Conservation (phyloP, 2,888 invertebrate genomes). For the Lasioglossum morio region DNA sequence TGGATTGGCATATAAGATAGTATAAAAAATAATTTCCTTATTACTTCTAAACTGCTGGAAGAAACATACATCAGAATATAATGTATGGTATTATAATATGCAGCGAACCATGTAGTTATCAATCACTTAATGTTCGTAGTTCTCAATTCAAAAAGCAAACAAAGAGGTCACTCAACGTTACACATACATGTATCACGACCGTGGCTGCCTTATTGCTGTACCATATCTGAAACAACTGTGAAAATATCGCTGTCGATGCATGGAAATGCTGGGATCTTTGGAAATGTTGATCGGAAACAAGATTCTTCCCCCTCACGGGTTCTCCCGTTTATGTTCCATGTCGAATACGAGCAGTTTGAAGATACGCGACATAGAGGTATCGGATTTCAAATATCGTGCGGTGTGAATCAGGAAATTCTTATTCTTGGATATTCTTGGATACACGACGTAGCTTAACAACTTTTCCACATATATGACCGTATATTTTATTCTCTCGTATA, state of each 20-base stretch:
- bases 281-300: slow-evolving; percentile 25
- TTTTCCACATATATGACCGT: background rate
- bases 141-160: slow-evolving; percentile 42
- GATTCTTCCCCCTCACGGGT: slow-evolving; percentile 17
- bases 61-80: slow-evolving; percentile 46
- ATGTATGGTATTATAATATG: slow-evolving; percentile 68
- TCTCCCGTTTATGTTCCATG: slow-evolving; percentile 6
- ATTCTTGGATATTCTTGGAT: background rate
- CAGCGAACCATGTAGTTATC: slow-evolving; percentile 74
- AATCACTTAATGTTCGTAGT: slow-evolving; percentile 74
- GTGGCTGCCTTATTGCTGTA: slow-evolving; percentile 71
- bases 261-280: slow-evolving; percentile 30
- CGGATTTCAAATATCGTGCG: slow-evolving; percentile 29
- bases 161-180: slow-evolving; percentile 49
- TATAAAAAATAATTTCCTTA: background rate
- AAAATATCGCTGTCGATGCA: slow-evolving; percentile 26
- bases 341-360: slow-evolving; percentile 15
- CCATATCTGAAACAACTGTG: slow-evolving; percentile 41
- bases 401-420: slow-evolving; percentile 14
- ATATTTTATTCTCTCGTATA: background rate
- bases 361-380: slow-evolving; percentile 13
- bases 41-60: background rate
- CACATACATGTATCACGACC: slow-evolving; percentile 57
- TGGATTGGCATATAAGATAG: background rate
- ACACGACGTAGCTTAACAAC: background rate